phyloP scores from a whole-genome alignment of 2,888 invertebrate species.

The Aleiodes testaceus region DNA sequence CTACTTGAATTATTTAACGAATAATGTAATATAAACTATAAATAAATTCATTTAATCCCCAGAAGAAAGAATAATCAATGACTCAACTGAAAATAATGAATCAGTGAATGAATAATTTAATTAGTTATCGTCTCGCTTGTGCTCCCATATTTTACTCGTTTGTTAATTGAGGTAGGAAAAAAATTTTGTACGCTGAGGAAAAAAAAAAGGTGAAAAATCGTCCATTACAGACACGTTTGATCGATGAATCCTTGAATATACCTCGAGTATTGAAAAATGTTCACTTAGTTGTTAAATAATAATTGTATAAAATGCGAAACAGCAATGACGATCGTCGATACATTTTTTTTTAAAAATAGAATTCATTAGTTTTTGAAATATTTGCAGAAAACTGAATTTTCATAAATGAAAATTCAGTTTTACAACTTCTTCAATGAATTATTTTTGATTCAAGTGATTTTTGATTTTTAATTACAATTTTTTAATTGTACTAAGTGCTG shows the following conservation, averaged over 20 bases:
- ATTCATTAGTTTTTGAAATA: slow-evolving; percentile 6
- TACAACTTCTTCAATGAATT: not conserved
- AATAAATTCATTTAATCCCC: slow-evolving; percentile 7
- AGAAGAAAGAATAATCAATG: not conserved
- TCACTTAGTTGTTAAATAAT: slow-evolving; percentile 34
- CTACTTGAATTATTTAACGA: slow-evolving; percentile 30
- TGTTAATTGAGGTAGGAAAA: slow-evolving; percentile 7
- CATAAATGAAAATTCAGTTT: too few relatives aligned
- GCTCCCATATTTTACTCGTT: slow-evolving; percentile 32
- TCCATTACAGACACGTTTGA: slow-evolving; percentile 19
- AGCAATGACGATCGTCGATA: slow-evolving; percentile 9
- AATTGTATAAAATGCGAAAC: slow-evolving; percentile 22
- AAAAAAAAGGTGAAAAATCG: slow-evolving; percentile 25
- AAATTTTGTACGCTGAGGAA: slow-evolving; percentile 40
- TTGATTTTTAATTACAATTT: not conserved
- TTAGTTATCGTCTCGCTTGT: slow-evolving; percentile 42
- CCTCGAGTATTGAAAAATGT: slow-evolving; percentile 18
- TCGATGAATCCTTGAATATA: not conserved
- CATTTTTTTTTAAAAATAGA: slow-evolving; percentile 45
- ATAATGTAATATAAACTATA: slow-evolving; percentile 23
- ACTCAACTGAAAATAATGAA: slow-evolving; percentile 11
- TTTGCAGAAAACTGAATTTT: not conserved
- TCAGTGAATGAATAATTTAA: slow-evolving; percentile 25
- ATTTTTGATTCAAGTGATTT: not conserved
- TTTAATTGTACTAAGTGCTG: slow-evolving; percentile 17